Base-by-base conservation (phyloP, 1,140 invertebrate species). In the Hormaphis cornu region DNA sequence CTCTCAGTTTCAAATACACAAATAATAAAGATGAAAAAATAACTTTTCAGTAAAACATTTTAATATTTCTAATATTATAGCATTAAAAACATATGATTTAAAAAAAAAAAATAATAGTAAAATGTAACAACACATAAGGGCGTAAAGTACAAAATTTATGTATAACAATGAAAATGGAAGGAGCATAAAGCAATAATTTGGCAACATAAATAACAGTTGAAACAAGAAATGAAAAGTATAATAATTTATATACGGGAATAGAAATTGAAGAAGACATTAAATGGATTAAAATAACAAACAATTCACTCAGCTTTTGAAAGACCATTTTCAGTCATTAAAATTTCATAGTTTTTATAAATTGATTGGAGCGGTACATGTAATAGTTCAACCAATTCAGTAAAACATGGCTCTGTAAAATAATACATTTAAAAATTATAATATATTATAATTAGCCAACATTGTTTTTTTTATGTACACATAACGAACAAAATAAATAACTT, bases 281-380 rank as follows among this genome's bases (percentile, higher is more conserved):
- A 52, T 46, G 35, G 16, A 37, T 42, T 14, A 33, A 66, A 9
- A 48, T 14, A 69, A 69, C 20, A 24, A 26, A 69, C 20, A 69
- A 69, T 33, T 52, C 10, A 69, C 30, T 37, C 37, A 22, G 6
- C 30, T 33, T 69, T 52, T 69, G 50, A 37, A 69, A 52, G 30
- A 46, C 44, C 35, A 10, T 69, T 53, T 69, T 69, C 30, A 46
- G 48, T 50, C 30, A 50, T 52, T n/a, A 22, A 18, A 35, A 61
- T 28, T 28, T 63, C 40, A 28, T 18, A 18, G 14, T 66, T 58
- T 33, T 40, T 79, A 76, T 88, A 89, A 69, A 89, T 81, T 18
- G 83, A 83, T 77, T 92, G 90, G 71, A 93, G 78, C 35, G 90
- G 90, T 72, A 92, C 88, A 76, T 92, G 90, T n/a, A 93, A 81